Evolutionary conservation across 2,113 vertebrate species (phyloP).

Genomic region (Perca schrenkii): DNA sequence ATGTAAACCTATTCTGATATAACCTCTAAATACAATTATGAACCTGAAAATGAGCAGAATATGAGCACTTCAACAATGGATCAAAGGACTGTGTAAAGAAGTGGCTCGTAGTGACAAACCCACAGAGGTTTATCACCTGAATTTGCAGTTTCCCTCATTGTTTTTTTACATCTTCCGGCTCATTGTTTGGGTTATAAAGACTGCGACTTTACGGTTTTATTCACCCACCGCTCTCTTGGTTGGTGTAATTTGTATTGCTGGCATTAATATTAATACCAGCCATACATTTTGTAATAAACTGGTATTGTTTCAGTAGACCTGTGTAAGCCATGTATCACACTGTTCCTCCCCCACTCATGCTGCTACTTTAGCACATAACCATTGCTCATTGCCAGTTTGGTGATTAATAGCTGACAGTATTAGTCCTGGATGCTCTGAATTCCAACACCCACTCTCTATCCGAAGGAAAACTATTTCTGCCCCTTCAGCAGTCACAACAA

Average conservation of each 20-base stretch:
- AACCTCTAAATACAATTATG: no score
- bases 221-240: neutral
- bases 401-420: conserved; percentile 33
- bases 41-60: no score
- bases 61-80: no score
- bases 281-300: no score
- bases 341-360: neutral
- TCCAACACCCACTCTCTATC: conserved; percentile 21
- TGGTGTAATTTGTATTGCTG: neutral
- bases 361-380: neutral
- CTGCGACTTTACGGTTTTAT: neutral
- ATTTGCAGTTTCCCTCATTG: no score
- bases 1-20: no score
- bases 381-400: neutral
- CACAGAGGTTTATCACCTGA: no score
- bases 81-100: no score
- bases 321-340: neutral
- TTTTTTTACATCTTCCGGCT: no score
- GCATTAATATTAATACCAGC: no score
- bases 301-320: neutral
- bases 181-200: no score
- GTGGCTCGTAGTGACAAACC: no score
- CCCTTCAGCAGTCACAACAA: neutral
- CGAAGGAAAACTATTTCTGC: conserved; percentile 14
- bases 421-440: conserved; percentile 32